phyloP scores from a whole-genome alignment of 2,113 vertebrate species.

The Aptenodytes patagonicus region DNA sequence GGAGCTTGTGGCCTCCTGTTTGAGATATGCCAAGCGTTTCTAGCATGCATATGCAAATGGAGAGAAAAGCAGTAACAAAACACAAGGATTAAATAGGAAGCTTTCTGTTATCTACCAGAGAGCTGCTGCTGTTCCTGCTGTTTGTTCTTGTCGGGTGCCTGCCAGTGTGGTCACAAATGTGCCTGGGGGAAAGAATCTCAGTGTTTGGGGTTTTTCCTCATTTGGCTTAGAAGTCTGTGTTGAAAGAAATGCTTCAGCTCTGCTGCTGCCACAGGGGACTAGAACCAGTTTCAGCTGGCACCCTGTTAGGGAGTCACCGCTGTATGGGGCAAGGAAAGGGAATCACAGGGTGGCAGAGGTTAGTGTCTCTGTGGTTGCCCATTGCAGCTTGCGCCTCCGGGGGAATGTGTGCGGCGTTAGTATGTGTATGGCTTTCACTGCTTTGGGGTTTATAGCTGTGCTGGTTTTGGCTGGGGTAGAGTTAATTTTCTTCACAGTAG shows the following conservation, averaged over 20 bases:
- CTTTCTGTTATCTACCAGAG: background rate
- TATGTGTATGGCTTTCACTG: background rate
- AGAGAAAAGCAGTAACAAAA: background rate
- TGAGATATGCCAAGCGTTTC: background rate
- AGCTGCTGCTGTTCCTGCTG: background rate
- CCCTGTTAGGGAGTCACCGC: background rate
- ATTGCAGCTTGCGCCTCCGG: background rate
- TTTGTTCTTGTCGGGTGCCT: background rate
- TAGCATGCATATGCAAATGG: background rate
- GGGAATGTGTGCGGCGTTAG: accelerated
- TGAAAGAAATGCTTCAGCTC: background rate
- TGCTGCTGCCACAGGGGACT: background rate
- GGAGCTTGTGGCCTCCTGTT: background rate
- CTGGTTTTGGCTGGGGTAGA: too few species aligned
- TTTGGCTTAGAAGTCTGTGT: background rate
- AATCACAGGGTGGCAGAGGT: background rate
- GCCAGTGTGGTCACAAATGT: background rate
- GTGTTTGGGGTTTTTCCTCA: background rate
- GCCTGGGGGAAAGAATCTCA: background rate
- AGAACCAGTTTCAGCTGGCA: background rate
- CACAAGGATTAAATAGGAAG: background rate
- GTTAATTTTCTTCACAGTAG: too few species aligned
- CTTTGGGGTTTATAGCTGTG: background rate
- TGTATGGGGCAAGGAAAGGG: background rate
- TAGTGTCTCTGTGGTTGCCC: background rate